These are phyloP conservation scores for Vombatus ursinus DNA, from an alignment of 2,113 vertebrate genomes.

Conservation along the genomic window DNA sequence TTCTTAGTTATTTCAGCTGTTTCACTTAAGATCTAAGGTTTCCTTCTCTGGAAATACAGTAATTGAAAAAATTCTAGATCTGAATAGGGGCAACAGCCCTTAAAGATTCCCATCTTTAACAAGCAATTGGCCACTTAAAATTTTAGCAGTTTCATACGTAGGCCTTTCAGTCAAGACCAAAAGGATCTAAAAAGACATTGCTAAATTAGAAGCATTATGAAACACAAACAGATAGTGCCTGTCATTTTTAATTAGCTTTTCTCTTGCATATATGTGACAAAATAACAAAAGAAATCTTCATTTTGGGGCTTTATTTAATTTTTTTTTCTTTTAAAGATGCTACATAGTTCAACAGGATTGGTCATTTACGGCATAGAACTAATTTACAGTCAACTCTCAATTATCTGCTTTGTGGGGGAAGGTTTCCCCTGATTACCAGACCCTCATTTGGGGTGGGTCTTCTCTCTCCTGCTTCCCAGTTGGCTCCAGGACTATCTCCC, in stretches of 20 bases:
- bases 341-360: conserved; percentile 97
- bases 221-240: not conserved
- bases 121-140: not conserved
- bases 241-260: conserved; percentile 43
- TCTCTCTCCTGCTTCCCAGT: not conserved
- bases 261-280: conserved; percentile 76
- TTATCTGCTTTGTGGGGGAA: not conserved
- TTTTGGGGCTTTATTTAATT: conserved; percentile 91
- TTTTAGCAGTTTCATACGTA: not conserved
- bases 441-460: not conserved
- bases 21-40: not conserved
- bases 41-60: not conserved
- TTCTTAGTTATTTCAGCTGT: not conserved
- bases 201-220: not conserved
- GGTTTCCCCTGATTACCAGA: not conserved
- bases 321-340: conserved; percentile 92
- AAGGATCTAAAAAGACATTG: not conserved
- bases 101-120: not conserved
- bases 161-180: not conserved
- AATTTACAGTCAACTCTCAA: conserved; percentile 78
- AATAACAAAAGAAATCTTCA: conserved; percentile 82
- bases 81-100: not conserved
- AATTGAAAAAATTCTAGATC: not conserved
- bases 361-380: conserved; percentile 91
- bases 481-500: not conserved